phyloP scores from a whole-genome alignment of 2,888 invertebrate genomes.

The Melitaea athalia region DNA sequence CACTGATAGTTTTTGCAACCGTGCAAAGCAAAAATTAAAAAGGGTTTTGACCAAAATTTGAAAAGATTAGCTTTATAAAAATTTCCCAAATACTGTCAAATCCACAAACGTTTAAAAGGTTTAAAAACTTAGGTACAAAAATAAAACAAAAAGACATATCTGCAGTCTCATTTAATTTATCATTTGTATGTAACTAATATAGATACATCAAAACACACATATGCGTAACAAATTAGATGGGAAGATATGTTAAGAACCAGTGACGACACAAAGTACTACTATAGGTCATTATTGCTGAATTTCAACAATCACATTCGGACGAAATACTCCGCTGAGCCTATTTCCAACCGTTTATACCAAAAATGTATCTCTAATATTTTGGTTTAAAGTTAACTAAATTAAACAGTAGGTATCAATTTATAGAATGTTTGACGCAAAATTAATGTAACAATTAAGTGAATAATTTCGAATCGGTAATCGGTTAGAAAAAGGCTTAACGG shows the following conservation, averaged over 20 bases:
- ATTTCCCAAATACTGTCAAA: no score
- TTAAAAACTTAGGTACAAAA: conserved; percentile 29
- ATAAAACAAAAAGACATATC: conserved; percentile 56
- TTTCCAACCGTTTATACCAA: conserved; percentile 17
- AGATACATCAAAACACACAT: conserved; percentile 78
- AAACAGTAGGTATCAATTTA: background rate
- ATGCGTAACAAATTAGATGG: conserved; percentile 75
- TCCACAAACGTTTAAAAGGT: no score
- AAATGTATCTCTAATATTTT: conserved; percentile 2
- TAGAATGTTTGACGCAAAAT: background rate
- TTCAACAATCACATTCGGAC: conserved; percentile 16
- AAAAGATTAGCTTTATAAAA: no score
- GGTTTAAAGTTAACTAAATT: background rate
- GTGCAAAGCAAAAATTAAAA: no score
- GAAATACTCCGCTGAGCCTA: conserved; percentile 19
- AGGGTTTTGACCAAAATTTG: no score
- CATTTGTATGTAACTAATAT: conserved; percentile 73
- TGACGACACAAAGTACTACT: conserved; percentile 61
- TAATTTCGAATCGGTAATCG: background rate
- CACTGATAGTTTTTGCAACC: no score
- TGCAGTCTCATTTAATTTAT: conserved; percentile 81
- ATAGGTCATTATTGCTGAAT: conserved; percentile 52
- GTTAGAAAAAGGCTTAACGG: conserved; percentile 11
- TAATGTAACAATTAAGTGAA: background rate
- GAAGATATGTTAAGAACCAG: conserved; percentile 71